These are phyloP conservation scores for Sitta carolinensis DNA, from an alignment of 2,797 vertebrate genomes.

Conservation along the genomic window DNA sequence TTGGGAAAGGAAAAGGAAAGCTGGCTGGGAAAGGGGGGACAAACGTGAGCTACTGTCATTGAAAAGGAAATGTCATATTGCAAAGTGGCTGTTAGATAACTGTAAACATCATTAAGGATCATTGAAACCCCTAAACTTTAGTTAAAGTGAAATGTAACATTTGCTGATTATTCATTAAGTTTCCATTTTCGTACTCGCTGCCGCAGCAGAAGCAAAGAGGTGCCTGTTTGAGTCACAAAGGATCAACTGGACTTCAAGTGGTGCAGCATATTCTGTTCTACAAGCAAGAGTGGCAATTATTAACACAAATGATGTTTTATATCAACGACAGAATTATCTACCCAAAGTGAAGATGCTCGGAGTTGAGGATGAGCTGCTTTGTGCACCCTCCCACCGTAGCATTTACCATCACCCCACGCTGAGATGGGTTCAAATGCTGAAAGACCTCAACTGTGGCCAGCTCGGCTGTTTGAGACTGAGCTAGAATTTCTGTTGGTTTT, in stretches of 20 bases:
- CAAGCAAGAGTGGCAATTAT: neutral
- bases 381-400: neutral
- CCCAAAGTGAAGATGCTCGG: neutral
- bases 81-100: constrained; percentile 76
- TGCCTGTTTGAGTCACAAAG: neutral
- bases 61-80: constrained; percentile 71
- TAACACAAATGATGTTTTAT: neutral
- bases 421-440: neutral
- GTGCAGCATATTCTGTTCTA: constrained; percentile 27
- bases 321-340: neutral
- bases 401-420: neutral
- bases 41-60: constrained; percentile 40
- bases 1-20: constrained; percentile 61
- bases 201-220: neutral
- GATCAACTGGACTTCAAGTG: neutral
- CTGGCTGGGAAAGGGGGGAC: constrained; percentile 46
- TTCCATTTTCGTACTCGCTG: neutral
- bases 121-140: constrained; percentile 54
- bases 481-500: neutral
- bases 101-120: constrained; percentile 80
- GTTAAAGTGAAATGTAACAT: constrained; percentile 55
- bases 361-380: neutral
- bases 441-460: constrained; percentile 18
- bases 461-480: neutral
- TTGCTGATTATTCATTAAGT: constrained; percentile 43